A percentile compares a stretch with the other conserved stretches of the same genome.
phyloP scores from a whole-genome alignment of 1,140 invertebrate species.

The Goniozus legneri region DNA sequence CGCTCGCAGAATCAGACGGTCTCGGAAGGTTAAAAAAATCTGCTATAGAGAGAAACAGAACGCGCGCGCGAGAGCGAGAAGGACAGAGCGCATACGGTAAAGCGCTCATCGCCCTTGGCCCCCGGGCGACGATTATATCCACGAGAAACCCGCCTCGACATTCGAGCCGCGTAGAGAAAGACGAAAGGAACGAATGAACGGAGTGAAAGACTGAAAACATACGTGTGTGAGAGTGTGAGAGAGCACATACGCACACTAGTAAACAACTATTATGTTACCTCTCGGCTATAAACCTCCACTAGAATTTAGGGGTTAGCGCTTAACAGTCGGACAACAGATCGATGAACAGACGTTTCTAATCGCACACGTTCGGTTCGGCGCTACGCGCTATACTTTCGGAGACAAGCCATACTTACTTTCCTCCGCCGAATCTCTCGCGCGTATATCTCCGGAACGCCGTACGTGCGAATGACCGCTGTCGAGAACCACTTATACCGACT shows the following conservation, averaged over 20 bases:
- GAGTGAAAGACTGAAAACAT: too few relatives aligned
- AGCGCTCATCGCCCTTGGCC: conserved; percentile 12
- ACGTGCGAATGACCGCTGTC: too few relatives aligned
- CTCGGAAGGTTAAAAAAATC: too few relatives aligned
- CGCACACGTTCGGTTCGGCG: conserved; percentile 21
- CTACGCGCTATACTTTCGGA: conserved; percentile 14
- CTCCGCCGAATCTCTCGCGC: neutral
- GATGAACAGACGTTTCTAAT: conserved; percentile 32
- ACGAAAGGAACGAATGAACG: too few relatives aligned
- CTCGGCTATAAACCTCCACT: conserved; percentile 21
- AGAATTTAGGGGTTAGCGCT: conserved; percentile 37
- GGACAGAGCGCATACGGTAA: conserved; percentile 11
- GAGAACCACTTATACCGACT: too few relatives aligned
- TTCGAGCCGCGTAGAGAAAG: too few relatives aligned
- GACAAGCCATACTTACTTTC: conserved; percentile 24
- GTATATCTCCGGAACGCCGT: too few relatives aligned
- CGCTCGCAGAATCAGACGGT: too few relatives aligned
- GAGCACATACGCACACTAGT: too few relatives aligned
- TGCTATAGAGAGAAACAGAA: too few relatives aligned
- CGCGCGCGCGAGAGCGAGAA: too few relatives aligned
- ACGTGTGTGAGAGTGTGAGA: too few relatives aligned
- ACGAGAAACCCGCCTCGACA: conserved; percentile 19
- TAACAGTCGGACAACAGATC: conserved; percentile 36
- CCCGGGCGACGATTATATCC: conserved; percentile 30
- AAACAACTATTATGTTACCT: conserved; percentile 31